Base-by-base conservation (phyloP, 1,140 invertebrate genomes). In the Neuroterus valhalla region DNA sequence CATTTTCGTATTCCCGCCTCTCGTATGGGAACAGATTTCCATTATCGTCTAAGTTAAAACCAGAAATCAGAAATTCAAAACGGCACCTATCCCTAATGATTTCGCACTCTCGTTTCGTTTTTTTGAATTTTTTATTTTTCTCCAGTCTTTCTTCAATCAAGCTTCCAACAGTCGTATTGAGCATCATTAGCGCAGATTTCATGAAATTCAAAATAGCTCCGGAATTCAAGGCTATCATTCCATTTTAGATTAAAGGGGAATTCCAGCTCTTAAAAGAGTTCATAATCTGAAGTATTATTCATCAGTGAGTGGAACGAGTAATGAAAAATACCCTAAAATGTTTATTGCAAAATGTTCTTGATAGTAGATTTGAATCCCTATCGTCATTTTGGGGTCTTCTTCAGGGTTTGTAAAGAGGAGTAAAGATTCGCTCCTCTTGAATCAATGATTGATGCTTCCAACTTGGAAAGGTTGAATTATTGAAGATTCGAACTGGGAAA, bases 21-120 rank as follows among this genome's bases (percentile, higher is more conserved):
- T 66, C 69, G 52, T 74, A 72, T 74, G 67, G 31, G 26, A 75
- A 66, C 23, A 72, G 78, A 74, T 78, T 78, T 71, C 75, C 43
- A 14, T 0, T 8, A 11, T 11, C 77, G 66, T 52, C 52, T 74
- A 71, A 70, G 75, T 68, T 70, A 42, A 69, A 14, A 66, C 69
- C 50, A 71, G 71, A 70, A 81, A 87, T 88, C 80, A 79, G 81
- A 87, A 86, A 86, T 88, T 88, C 85, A 86, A 86, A 88, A 78
- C 79, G 55, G 38, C 62, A 77, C 75, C 78, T 48, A 48, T 44
- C 62, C 43, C 48, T 83, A 83, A 81, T 80, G 77, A 79, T 79
- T 78, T 50, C 72, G 50, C 46, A 23, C 19, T 44, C 26, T 69
- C 67, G 72, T 77, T 78, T 75, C 78, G 62, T 55, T 69, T 74